Evolutionary conservation across 1,140 invertebrate species (phyloP), one percentile per base, ranked within the genome.

Genomic region (Sycophila sp.): DNA sequence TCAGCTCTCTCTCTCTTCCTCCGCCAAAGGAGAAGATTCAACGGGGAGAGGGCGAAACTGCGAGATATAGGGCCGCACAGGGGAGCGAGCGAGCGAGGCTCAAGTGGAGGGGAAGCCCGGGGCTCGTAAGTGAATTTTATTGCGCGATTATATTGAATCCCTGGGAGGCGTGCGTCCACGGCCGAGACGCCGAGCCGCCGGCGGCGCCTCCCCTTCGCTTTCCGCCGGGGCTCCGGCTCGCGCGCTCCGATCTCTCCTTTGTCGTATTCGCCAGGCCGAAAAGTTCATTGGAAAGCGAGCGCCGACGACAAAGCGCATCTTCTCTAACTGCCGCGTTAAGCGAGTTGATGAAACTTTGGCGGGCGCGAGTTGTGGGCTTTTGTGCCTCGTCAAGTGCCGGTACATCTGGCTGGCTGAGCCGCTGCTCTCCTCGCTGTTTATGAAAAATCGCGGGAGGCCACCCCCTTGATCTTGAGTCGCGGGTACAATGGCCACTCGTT

Each of bases 91-190:
- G 53, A 53, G 73, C 38, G 55, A 72, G 58, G 51, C 64, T 66
- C 64, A 19, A 53, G 36, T 56, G 26, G 51, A 45, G 53, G 67
- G 53, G 42, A 64, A 45, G 53, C 53, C 15, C 30, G 53, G 62
- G n/a, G 51, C 22, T 28, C 45, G 69, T 83, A 80, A 83, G 81
- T 83, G 78, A 83, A 83, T 83, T 83, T 83, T 83, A 83, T 83
- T 83, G 81, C 81, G 73, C 82, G 81, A 82, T 83, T 82, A 83
- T 82, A 81, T 82, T 82, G 80, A 76, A 81, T 83, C 81, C 78
- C 81, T 80, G 73, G 73, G 76, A 77, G 76, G 72, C 76, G 76
- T 73, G 67, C 71, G 75, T 71, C 64, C 64, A n/a, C n/a, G n/a
- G n/a, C n/a, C n/a, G n/a, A n/a, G n/a, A n/a, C n/a, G n/a, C n/a